Evolutionary conservation across 2,113 vertebrate genomes (phyloP).

Genomic region (Gila orcuttii): DNA sequence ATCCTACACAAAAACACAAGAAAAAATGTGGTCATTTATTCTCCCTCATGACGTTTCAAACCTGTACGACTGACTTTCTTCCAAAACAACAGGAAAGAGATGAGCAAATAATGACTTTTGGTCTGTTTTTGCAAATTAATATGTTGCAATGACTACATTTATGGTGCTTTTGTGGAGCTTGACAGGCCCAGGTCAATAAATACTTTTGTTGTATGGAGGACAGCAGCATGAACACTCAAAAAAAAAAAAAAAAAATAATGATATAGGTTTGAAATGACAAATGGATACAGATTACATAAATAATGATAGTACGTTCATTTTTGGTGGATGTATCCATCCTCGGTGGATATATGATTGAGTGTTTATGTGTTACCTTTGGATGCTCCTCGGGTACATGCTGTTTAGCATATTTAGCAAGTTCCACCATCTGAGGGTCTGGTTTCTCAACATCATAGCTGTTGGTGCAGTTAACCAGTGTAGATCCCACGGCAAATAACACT

Average conservation of each 20-base stretch:
- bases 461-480: conserved; percentile 94
- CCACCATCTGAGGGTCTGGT: conserved; percentile 93
- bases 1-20: conserved; percentile 76
- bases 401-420: conserved; percentile 96
- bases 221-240: background rate
- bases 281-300: background rate
- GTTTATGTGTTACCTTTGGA: conserved; percentile 83
- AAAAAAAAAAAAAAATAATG: no score
- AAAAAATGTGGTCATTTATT: background rate
- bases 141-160: background rate
- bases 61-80: background rate
- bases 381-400: conserved; percentile 96
- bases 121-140: background rate
- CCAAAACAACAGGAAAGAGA: background rate
- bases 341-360: background rate
- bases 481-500: conserved; percentile 90
- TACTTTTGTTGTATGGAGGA: background rate
- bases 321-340: background rate
- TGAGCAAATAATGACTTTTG: background rate
- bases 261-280: background rate
- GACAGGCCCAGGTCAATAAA: background rate
- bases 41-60: background rate
- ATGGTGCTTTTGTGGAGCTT: background rate
- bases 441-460: conserved; percentile 95
- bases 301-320: background rate